phyloP scores from a whole-genome alignment of 2,113 vertebrate species.

The Cololabis saira region DNA sequence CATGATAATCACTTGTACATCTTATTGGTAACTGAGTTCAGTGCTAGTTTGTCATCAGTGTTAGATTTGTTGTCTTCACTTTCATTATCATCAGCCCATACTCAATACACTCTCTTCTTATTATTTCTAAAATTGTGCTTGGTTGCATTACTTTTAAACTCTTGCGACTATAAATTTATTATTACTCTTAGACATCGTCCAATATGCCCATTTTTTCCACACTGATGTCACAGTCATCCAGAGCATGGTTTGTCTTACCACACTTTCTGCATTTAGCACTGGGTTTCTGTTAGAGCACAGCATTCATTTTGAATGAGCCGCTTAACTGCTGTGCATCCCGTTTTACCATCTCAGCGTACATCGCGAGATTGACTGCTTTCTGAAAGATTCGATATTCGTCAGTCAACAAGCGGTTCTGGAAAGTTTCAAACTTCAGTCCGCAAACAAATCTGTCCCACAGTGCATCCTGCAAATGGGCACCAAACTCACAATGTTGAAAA shows the following conservation, averaged over 20 bases:
- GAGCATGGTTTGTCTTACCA: not conserved
- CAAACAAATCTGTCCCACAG: not conserved
- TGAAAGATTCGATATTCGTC: not conserved
- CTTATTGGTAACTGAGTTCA: not conserved
- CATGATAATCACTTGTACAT: too few species aligned
- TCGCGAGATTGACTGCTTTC: not conserved
- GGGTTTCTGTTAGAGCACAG: not conserved
- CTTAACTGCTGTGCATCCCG: not conserved
- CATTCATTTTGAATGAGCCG: not conserved
- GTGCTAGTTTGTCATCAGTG: not conserved
- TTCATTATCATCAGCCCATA: not conserved
- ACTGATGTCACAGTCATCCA: conserved; percentile 2
- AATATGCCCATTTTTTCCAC: not conserved
- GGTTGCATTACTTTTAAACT: not conserved
- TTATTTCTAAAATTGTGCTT: not conserved
- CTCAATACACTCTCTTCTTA: not conserved
- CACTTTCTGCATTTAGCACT: not conserved
- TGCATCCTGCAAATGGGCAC: not conserved
- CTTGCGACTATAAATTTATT: not conserved
- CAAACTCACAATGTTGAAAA: not conserved
- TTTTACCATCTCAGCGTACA: not conserved
- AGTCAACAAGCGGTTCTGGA: not conserved
- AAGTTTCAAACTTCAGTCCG: not conserved
- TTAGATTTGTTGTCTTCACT: not conserved
- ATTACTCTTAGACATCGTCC: not conserved